Conservation (phyloP, 2,888 invertebrate species). For the Campoplex nolae region DNA sequence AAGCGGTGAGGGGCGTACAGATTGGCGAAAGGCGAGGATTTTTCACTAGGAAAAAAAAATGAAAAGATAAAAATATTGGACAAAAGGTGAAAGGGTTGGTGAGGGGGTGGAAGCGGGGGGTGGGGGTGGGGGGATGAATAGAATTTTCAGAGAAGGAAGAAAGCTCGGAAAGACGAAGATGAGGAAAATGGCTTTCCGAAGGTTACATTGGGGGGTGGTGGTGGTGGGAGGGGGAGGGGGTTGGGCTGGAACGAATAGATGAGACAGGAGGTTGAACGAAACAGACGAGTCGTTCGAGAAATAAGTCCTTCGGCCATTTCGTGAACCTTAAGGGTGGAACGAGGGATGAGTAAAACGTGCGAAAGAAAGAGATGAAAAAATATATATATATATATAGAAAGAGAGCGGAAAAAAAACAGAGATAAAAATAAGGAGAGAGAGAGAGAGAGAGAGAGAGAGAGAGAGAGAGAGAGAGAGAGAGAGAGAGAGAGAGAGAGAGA, state of each 20-base stretch:
- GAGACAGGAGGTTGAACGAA: slow-evolving; percentile 37
- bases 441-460: slow-evolving; percentile 42
- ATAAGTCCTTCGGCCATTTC: slow-evolving; percentile 59
- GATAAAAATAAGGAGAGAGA: slow-evolving; percentile 24
- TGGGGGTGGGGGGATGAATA: neutral
- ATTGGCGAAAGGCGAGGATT: slow-evolving; percentile 9
- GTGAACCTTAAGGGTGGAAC: slow-evolving; percentile 25
- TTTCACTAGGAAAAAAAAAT: slow-evolving; percentile 16
- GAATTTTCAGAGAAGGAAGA: slow-evolving; percentile 23
- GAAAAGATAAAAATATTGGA: neutral
- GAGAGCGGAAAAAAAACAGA: neutral
- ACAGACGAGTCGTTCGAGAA: slow-evolving; percentile 57
- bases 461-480: slow-evolving; percentile 40
- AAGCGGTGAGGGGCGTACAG: neutral
- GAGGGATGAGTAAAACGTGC: slow-evolving; percentile 9
- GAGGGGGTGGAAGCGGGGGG: neutral
- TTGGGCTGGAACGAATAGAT: slow-evolving; percentile 4
- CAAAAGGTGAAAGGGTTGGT: slow-evolving; percentile 9
- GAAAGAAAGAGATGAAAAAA: neutral
- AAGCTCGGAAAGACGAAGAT: slow-evolving; percentile 34
- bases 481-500: slow-evolving; percentile 28
- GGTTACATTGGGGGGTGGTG: slow-evolving; percentile 19
- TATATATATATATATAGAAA: neutral
- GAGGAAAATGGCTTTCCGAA: slow-evolving; percentile 45
- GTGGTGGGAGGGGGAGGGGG: neutral